phyloP scores from a whole-genome alignment of 2,113 vertebrate genomes.

The Pleuronectes platessa region DNA sequence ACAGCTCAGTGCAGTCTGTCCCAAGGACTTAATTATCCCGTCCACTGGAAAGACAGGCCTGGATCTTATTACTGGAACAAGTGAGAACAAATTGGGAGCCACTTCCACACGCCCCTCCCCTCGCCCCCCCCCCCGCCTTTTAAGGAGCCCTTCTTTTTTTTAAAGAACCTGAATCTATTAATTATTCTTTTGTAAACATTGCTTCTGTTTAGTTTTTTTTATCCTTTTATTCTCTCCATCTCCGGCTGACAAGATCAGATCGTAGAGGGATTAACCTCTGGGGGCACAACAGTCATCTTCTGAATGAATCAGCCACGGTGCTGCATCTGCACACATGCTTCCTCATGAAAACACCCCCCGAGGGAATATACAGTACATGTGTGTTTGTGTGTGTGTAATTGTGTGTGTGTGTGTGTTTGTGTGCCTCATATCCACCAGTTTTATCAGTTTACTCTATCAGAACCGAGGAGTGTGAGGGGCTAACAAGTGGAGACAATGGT shows the following conservation, averaged over 20 bases:
- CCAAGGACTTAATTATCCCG: constrained; percentile 83
- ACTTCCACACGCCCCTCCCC: constrained; percentile 55
- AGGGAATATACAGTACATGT: constrained; percentile 33
- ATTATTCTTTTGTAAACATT: constrained; percentile 71
- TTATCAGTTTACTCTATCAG: constrained; percentile 77
- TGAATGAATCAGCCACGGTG: constrained; percentile 69
- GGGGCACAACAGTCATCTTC: constrained; percentile 58
- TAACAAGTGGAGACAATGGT: constrained; percentile 80
- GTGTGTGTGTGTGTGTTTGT: constrained; percentile 9
- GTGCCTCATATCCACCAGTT: constrained; percentile 42
- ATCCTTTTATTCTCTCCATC: constrained; percentile 46
- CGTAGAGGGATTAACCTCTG: constrained; percentile 73
- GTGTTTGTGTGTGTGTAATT: constrained; percentile 4
- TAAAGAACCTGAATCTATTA: constrained; percentile 60
- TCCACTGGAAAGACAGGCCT: constrained; percentile 74
- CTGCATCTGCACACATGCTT: constrained; percentile 58
- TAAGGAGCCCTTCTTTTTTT: constrained; percentile 61
- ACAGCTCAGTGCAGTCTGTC: constrained; percentile 69
- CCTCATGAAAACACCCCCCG: constrained; percentile 50
- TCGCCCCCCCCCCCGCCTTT: constrained; percentile 62
- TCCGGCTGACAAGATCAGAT: constrained; percentile 67
- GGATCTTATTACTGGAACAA: constrained; percentile 85
- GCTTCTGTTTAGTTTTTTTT: constrained; percentile 44
- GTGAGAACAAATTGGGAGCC: constrained; percentile 83
- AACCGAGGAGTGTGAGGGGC: constrained; percentile 65